Percentiles rank a stretch among this genome's conserved stretches.
phyloP scores from a whole-genome alignment of 2,113 vertebrate species.

The Gymnocephalus cernua region DNA sequence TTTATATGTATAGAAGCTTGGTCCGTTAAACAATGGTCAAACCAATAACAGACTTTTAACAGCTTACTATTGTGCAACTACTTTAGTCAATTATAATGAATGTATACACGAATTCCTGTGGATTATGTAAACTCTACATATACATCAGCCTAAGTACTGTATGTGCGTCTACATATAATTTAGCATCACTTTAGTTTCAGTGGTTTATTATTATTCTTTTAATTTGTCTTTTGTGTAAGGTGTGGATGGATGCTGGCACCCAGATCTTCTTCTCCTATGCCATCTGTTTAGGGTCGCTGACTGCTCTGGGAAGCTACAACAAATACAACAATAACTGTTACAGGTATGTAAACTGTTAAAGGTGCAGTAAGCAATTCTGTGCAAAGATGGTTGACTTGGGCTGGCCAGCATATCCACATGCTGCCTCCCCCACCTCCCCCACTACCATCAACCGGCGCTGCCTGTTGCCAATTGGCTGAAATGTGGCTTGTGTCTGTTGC shows the following conservation, averaged over 20 bases:
- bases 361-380: no score
- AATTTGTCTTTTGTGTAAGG: slow-evolving; percentile 77
- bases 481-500: slow-evolving; percentile 29
- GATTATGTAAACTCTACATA: slow-evolving; percentile 5
- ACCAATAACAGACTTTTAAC: neutral
- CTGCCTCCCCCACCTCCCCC: no score
- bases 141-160: neutral
- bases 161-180: neutral
- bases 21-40: slow-evolving; percentile 39
- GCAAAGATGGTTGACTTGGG: no score
- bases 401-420: no score
- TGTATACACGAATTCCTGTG: slow-evolving; percentile 10
- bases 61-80: slow-evolving; percentile 8
- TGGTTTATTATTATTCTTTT: neutral
- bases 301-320: slow-evolving; percentile 97
- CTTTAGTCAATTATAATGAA: slow-evolving; percentile 47
- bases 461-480: no score
- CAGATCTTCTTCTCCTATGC: slow-evolving; percentile 99
- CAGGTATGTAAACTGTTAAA: slow-evolving; percentile 81
- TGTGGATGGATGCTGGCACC: slow-evolving; percentile 99
- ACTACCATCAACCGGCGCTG: no score
- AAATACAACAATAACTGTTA: slow-evolving; percentile 98
- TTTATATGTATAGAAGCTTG: neutral
- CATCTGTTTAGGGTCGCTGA: slow-evolving; percentile 95
- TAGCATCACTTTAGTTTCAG: neutral